phyloP scores from a whole-genome alignment of 1,140 invertebrate species.

The Heliothis virescens region DNA sequence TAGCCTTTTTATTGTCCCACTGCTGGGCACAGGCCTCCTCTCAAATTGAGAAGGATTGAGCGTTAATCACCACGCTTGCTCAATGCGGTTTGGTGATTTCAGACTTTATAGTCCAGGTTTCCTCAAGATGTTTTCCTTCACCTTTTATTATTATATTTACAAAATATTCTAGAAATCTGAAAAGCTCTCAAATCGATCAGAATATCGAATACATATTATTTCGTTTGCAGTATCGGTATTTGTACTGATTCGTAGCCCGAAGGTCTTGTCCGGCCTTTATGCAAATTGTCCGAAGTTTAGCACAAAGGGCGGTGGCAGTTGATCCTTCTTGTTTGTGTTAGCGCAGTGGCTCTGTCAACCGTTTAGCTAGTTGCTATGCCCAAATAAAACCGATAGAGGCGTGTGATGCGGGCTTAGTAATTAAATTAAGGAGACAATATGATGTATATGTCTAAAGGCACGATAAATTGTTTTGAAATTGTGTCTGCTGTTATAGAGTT shows the following conservation, averaged over 20 bases:
- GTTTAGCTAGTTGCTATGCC: constrained; percentile 31
- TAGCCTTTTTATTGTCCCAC: too few relatives aligned
- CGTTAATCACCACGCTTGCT: too few relatives aligned
- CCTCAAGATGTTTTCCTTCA: too few relatives aligned
- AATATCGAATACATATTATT: neutral
- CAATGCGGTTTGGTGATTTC: too few relatives aligned
- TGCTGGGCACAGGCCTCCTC: too few relatives aligned
- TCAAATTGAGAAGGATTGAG: too few relatives aligned
- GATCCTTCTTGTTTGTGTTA: constrained; percentile 54
- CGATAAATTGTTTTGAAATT: too few relatives aligned
- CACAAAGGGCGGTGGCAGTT: constrained; percentile 52
- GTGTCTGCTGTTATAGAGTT: neutral
- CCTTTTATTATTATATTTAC: too few relatives aligned
- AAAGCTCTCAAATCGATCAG: too few relatives aligned
- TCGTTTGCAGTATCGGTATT: neutral
- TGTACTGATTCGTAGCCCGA: neutral
- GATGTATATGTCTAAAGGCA: too few relatives aligned
- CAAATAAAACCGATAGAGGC: constrained; percentile 1
- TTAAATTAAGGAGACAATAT: neutral
- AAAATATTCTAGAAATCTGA: too few relatives aligned
- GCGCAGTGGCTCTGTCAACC: constrained; percentile 38
- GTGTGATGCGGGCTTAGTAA: neutral
- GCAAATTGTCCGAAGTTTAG: constrained; percentile 56
- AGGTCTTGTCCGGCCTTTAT: constrained; percentile 54
- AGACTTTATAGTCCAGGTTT: too few relatives aligned